These are phyloP conservation scores for Ciconia nigra DNA, from an alignment of 2,797 vertebrate genomes.

Conservation along the genomic window DNA sequence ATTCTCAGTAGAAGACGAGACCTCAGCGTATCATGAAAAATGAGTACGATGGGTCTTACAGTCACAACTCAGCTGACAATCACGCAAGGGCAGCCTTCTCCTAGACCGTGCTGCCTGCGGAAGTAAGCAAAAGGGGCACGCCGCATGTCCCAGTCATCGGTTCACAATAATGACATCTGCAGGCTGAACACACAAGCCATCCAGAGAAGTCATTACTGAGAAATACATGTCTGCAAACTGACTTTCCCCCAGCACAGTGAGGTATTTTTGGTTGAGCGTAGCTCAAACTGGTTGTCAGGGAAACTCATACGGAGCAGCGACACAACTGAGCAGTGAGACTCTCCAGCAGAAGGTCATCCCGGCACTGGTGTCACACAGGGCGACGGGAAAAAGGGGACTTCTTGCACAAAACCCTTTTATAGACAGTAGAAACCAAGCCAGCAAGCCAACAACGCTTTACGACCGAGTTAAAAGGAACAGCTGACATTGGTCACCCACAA, in stretches of 20 bases:
- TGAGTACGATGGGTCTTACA: not conserved
- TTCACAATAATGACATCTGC: not conserved
- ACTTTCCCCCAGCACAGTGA: not conserved
- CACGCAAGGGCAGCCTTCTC: not conserved
- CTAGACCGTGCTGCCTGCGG: rapidly evolving
- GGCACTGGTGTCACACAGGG: not conserved
- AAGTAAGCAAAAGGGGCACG: not conserved
- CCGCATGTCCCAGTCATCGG: rapidly evolving
- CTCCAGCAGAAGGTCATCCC: slow-evolving; percentile 28
- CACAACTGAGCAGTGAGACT: slow-evolving; percentile 8
- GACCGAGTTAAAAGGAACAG: slow-evolving; percentile 3
- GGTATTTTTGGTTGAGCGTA: slow-evolving; percentile 37
- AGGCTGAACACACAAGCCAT: not conserved
- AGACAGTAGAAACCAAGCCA: slow-evolving; percentile 7
- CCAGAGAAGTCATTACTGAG: not conserved
- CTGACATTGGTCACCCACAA: slow-evolving; percentile 18
- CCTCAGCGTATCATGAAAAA: not conserved
- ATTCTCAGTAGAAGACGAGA: not conserved
- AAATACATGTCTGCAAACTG: not conserved
- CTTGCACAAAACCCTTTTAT: slow-evolving; percentile 36
- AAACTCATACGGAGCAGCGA: not conserved
- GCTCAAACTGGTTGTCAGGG: slow-evolving; percentile 29
- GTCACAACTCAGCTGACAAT: not conserved
- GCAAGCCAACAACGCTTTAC: not conserved
- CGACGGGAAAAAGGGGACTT: slow-evolving; percentile 25